Conservation (phyloP, 2,797 vertebrate species). For the Urocyon cinereoargenteus region DNA sequence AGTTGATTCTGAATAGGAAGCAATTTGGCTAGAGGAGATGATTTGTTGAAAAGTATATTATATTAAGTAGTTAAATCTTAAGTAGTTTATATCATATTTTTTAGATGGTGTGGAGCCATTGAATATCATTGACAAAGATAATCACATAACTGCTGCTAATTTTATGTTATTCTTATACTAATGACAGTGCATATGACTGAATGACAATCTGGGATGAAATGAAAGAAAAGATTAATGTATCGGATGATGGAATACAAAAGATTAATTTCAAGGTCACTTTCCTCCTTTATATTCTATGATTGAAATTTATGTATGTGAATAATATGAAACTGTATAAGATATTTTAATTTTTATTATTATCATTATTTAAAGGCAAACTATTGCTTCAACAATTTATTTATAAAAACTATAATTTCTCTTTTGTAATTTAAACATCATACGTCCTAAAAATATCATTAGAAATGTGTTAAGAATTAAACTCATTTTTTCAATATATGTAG, state of each 20-base stretch:
- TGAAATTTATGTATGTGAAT: conserved; percentile 5
- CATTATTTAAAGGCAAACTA: not conserved
- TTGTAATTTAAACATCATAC: not conserved
- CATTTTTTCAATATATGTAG: not conserved
- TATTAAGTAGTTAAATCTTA: not conserved
- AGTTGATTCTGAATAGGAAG: not conserved
- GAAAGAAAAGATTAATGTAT: not conserved
- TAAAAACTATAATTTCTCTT: not conserved
- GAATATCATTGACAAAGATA: not conserved
- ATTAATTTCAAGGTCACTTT: conserved; percentile 8
- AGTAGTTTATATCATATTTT: not conserved
- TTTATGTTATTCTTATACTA: not conserved
- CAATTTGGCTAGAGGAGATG: not conserved
- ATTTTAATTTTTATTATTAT: conserved; percentile 12
- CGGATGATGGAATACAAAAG: not conserved
- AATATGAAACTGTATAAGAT: not conserved
- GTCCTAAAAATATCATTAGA: not conserved
- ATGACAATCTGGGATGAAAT: not conserved
- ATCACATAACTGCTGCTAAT: not conserved
- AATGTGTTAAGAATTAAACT: not conserved
- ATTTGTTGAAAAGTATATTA: not conserved
- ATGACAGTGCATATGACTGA: not conserved
- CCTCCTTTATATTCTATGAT: not conserved
- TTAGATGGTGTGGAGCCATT: not conserved
- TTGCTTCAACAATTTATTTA: not conserved